Base-by-base conservation (phyloP, 2,113 vertebrate species). In the Hiodon tergisus region DNA sequence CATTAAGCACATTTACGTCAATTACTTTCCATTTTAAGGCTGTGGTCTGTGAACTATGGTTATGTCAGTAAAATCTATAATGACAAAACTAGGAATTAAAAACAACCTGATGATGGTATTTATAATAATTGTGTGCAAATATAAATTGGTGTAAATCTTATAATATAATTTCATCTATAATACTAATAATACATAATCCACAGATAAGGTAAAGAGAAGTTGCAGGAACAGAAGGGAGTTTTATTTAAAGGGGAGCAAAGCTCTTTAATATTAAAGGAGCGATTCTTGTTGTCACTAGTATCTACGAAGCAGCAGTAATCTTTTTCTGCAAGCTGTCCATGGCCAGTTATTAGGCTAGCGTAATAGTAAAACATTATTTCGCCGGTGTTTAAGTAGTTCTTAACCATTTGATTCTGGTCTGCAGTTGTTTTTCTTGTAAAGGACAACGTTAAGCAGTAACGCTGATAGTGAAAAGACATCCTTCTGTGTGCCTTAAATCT, bases 261-360 rank as follows among this genome's bases (percentile, higher is more conserved):
- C 31, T 66, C 7, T 47, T 66, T 70, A 31, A 57, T 31, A n/a
- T 11, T 17, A 31, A 8, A 57, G 51, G 9, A 17, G 10, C 46
- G 48, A 47, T 10, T 48, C 46, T 47, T 13, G 31, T 47, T 8
- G 31, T 47, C 17, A 63, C 61, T 31, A 79, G 74, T 73, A 52
- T 65, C 72, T 31, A 57, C 62, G 31, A 74, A 72, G 70, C 74
- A 75, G 48, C 69, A 51, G 47, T 71, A 31, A 4, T 54, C 17
- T 51, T 76, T 72, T 76, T 51, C 69, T 73, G 57, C 59, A 47
- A 58, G 47, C 69, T 60, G 3, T 55, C 58, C 47, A 16, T 59
- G 62, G 17, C 55, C 6, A 31, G 31, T 67, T 31, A 59, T 69
- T 14, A 31, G 55, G 55, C 46, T 66, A 66, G 63, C 16, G 13